These are phyloP conservation scores for Darevskia mixta DNA, from an alignment of 2,797 vertebrate species.

Conservation along the genomic window DNA sequence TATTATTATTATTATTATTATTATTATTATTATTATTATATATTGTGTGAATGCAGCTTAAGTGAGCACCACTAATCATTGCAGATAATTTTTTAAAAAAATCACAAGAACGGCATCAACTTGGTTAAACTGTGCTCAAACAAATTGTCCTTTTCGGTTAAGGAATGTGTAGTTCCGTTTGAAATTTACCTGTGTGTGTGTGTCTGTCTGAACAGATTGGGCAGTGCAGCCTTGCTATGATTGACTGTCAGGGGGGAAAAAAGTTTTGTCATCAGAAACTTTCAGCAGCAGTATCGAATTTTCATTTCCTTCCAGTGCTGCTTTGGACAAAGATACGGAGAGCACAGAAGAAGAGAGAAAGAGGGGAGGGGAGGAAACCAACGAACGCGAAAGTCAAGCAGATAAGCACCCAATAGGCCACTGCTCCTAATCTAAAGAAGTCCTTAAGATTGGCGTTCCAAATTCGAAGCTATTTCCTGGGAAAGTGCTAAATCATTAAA, in stretches of 20 bases:
- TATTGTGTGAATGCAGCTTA: no score
- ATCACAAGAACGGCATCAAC: no score
- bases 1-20: no score
- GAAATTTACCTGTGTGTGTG: not conserved
- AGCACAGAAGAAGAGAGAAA: not conserved
- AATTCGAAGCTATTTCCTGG: constrained; percentile 37
- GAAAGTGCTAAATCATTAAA: not conserved
- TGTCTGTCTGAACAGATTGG: not conserved
- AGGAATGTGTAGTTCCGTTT: not conserved
- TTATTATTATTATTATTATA: no score
- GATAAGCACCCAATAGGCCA: constrained; percentile 23
- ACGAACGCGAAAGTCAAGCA: constrained; percentile 19
- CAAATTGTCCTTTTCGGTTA: not conserved
- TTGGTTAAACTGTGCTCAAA: no score
- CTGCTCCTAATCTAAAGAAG: constrained; percentile 32
- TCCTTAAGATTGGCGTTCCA: constrained; percentile 11
- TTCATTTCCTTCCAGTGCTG: constrained; percentile 31
- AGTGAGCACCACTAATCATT: not conserved
- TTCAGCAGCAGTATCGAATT: constrained; percentile 30
- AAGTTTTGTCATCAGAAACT: constrained; percentile 24
- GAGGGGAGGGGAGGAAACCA: not conserved
- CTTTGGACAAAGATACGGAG: not conserved
- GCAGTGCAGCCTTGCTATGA: not conserved
- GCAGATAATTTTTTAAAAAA: no score
- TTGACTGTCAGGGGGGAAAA: not conserved